Evolutionary conservation across 2,113 vertebrate species (phyloP).

Genomic region (Triplophysa rosa): DNA sequence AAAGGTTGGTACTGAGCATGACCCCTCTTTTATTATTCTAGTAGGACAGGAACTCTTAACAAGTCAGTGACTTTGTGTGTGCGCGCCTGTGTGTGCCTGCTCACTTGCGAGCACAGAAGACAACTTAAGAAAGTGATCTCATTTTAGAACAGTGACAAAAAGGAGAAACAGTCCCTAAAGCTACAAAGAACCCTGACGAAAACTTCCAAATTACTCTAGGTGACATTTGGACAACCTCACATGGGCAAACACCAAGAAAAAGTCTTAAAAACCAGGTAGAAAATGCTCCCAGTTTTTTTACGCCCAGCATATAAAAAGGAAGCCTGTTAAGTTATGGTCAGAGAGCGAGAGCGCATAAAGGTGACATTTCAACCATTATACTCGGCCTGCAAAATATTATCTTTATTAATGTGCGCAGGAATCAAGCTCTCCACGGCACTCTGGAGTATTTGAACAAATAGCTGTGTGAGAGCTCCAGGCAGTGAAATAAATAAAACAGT

Average conservation of each 20-base stretch:
- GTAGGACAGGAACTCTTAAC: constrained; percentile 47
- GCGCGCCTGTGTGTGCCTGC: neutral
- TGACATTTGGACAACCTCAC: constrained; percentile 59
- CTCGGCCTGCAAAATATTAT: constrained; percentile 77
- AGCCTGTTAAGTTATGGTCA: constrained; percentile 70
- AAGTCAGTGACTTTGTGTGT: neutral
- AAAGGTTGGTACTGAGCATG: constrained; percentile 70
- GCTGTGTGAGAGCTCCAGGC: constrained; percentile 69
- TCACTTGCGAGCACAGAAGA: neutral
- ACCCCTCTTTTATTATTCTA: constrained; percentile 73
- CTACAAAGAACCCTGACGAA: constrained; percentile 32
- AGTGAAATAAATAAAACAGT: constrained; percentile 74
- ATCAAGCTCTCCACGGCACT: constrained; percentile 76
- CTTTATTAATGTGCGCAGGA: constrained; percentile 81
- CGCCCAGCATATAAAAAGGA: constrained; percentile 65
- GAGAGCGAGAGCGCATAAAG: constrained; percentile 63
- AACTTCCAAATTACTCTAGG: constrained; percentile 30
- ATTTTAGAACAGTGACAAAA: constrained; percentile 32
- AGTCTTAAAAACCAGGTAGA: constrained; percentile 44
- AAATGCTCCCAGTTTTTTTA: constrained; percentile 28
- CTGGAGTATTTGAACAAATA: constrained; percentile 78
- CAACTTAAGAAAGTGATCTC: constrained; percentile 41
- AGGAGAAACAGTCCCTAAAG: constrained; percentile 3
- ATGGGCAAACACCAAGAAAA: constrained; percentile 44
- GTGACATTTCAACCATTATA: constrained; percentile 76